These are phyloP conservation scores for Oligia latruncula DNA, from an alignment of 2,888 invertebrate species.

Conservation along the genomic window DNA sequence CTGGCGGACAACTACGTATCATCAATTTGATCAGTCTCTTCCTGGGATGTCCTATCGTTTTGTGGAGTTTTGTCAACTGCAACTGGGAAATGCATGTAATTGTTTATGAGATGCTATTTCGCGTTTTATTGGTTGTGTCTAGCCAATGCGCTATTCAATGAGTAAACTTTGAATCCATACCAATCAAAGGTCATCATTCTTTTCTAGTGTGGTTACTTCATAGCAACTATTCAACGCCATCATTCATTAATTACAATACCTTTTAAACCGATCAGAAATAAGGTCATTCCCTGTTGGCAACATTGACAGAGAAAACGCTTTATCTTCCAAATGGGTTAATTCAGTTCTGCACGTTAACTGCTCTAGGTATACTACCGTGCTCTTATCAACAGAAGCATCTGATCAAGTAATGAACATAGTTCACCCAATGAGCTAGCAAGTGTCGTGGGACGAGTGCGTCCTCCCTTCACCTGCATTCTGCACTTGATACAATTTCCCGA, in stretches of 20 bases:
- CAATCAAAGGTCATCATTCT: neutral
- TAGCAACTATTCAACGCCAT: neutral
- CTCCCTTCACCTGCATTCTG: constrained; percentile 63
- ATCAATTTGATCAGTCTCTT: constrained; percentile 54
- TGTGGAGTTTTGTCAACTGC: constrained; percentile 10
- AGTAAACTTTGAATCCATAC: neutral
- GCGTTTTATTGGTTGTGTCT: neutral
- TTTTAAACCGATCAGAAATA: neutral
- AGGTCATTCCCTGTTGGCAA: constrained; percentile 1
- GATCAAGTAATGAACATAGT: constrained; percentile 54
- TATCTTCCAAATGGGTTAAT: constrained; percentile 13
- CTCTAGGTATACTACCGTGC: constrained; percentile 27
- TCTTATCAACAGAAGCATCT: constrained; percentile 37
- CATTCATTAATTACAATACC: neutral
- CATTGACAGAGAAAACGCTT: constrained; percentile 10
- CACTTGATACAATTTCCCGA: constrained; percentile 47
- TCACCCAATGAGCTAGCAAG: constrained; percentile 42
- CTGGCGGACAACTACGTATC: constrained; percentile 54
- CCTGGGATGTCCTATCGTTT: constrained; percentile 48
- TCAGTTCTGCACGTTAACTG: neutral
- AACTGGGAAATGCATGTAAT: constrained; percentile 19
- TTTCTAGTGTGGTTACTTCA: neutral
- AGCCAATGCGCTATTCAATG: neutral
- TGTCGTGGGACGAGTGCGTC: constrained; percentile 47
- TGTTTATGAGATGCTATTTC: constrained; percentile 5